Percentiles rank a stretch among this genome's conserved stretches.
phyloP scores from a whole-genome alignment of 2,888 invertebrate genomes.

The Dicyrtoma fusca region DNA sequence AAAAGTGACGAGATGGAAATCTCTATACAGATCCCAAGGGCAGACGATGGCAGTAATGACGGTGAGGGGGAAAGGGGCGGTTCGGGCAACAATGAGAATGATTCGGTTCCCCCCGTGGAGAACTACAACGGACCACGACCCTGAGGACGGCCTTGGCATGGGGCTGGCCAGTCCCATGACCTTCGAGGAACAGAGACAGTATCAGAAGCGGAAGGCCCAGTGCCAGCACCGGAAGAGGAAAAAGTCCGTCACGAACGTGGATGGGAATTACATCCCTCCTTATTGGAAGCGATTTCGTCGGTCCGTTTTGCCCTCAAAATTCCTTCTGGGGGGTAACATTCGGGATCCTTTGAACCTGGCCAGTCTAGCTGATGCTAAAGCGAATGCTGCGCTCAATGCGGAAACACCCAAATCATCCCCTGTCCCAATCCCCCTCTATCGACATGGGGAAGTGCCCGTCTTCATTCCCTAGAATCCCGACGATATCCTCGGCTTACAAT shows the following conservation, averaged over 20 bases:
- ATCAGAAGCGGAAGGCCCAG: constrained; percentile 23
- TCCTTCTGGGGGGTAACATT: constrained; percentile 91
- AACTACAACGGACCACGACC: constrained; percentile 33
- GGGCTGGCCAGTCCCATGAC: background rate
- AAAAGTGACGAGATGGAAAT: background rate
- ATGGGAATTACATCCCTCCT: constrained; percentile 70
- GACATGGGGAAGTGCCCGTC: constrained; percentile 81
- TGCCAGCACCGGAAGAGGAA: constrained; percentile 62
- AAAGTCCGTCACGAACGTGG: constrained; percentile 65
- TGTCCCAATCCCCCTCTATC: constrained; percentile 77
- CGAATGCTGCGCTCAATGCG: constrained; percentile 74
- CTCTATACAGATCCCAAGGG: background rate
- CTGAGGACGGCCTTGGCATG: constrained; percentile 3
- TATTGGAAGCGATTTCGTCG: constrained; percentile 69
- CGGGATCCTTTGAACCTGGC: constrained; percentile 92
- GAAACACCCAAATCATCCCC: constrained; percentile 92
- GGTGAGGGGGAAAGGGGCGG: background rate
- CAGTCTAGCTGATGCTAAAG: constrained; percentile 69
- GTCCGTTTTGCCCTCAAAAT: constrained; percentile 83
- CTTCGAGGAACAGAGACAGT: constrained; percentile 35
- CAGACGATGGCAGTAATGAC: background rate
- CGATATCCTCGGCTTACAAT: constrained; percentile 80
- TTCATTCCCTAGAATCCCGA: constrained; percentile 89
- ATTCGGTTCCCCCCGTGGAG: constrained; percentile 52
- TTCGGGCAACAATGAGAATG: constrained; percentile 32